phyloP scores from a whole-genome alignment of 2,113 vertebrate genomes.

The Phaethornis superciliosus region DNA sequence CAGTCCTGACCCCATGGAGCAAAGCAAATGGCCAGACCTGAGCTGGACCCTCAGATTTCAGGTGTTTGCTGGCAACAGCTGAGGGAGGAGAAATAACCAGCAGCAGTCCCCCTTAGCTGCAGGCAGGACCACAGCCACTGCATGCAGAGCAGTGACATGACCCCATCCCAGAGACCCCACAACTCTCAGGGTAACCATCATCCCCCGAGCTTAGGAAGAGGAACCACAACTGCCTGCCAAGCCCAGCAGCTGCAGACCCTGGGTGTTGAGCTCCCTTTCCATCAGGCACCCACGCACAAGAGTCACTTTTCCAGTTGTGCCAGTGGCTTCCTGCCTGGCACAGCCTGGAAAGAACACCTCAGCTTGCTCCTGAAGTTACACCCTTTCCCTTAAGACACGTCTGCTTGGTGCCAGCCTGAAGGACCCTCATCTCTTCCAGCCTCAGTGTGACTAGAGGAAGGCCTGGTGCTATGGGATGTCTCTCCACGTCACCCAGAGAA shows the following conservation, averaged over 20 bases:
- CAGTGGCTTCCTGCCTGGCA: not conserved
- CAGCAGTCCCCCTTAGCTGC: not conserved
- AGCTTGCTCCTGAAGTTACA: not conserved
- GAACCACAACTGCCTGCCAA: not conserved
- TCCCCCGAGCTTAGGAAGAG: fast-evolving
- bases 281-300: not conserved
- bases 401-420: not conserved
- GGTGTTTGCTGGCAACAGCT: not conserved
- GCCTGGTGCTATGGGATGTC: not conserved
- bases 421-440: not conserved
- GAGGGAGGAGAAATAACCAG: not conserved
- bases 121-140: too few species aligned
- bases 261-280: not conserved
- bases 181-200: not conserved
- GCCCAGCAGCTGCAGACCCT: not conserved
- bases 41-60: not conserved
- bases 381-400: not conserved
- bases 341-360: not conserved
- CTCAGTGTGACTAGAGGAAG: not conserved
- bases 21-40: fast-evolving
- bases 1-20: fast-evolving
- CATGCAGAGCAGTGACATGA: not conserved
- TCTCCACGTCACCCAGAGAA: not conserved
- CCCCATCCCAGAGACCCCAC: not conserved
- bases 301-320: constrained; percentile 46